Conservation (phyloP, 2,888 invertebrate genomes). For the Galerucella calmariensis region DNA sequence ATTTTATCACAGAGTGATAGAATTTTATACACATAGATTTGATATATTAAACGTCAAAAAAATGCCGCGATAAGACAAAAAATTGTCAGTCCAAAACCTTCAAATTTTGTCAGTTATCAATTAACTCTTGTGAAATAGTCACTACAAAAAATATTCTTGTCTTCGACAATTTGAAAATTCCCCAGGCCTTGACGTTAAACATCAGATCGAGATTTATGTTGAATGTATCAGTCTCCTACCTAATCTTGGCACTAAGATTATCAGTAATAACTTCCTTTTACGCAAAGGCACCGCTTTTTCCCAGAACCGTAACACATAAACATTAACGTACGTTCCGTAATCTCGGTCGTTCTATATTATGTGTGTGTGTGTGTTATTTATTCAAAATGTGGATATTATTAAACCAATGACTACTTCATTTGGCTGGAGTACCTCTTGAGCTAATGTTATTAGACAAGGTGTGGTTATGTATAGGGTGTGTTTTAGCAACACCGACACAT, state of each 20-base stretch:
- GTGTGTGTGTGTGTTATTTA: slow-evolving; percentile 10
- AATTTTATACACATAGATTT: too few species aligned
- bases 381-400: slow-evolving; percentile 29
- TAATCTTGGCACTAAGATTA: slow-evolving; percentile 1
- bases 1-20: too few species aligned
- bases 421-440: slow-evolving; percentile 23
- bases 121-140: too few species aligned
- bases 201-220: slow-evolving; percentile 1
- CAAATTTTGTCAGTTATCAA: too few species aligned
- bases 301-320: slow-evolving; percentile 4
- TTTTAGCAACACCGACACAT: slow-evolving; percentile 21
- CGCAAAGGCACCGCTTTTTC: slow-evolving; percentile 9
- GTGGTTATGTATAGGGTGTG: slow-evolving; percentile 28
- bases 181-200: neutral
- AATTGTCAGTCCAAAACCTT: too few species aligned
- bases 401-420: slow-evolving; percentile 32
- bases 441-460: slow-evolving; percentile 30
- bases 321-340: neutral
- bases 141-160: neutral
- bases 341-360: neutral
- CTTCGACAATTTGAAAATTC: neutral
- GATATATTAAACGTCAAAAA: too few species aligned
- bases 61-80: too few species aligned
- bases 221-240: neutral
- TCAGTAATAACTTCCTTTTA: slow-evolving; percentile 6